Conservation (phyloP, 2,797 vertebrate species). For the Gila robusta region DNA sequence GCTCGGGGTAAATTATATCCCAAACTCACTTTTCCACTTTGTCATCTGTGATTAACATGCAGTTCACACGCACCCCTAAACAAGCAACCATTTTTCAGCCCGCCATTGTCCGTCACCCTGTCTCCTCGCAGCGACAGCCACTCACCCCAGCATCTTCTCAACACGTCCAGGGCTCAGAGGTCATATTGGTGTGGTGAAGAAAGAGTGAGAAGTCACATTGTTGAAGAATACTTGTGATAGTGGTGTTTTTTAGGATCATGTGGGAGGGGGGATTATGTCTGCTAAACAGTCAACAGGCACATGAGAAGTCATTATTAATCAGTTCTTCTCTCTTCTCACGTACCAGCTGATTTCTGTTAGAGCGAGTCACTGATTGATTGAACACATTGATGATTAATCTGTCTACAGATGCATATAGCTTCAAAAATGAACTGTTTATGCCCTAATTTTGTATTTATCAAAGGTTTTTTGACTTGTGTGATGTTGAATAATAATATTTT, state of each 20-base stretch:
- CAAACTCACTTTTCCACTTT: constrained; percentile 72
- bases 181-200: constrained; percentile 70
- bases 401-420: not conserved
- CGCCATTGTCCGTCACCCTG: constrained; percentile 52
- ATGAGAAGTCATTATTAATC: constrained; percentile 9
- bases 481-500: not conserved
- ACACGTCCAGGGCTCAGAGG: constrained; percentile 75
- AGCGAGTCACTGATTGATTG: constrained; percentile 78
- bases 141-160: constrained; percentile 71
- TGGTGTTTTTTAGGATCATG: constrained; percentile 72
- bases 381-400: constrained; percentile 74
- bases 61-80: constrained; percentile 70
- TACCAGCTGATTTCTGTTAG: constrained; percentile 78
- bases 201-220: constrained; percentile 68
- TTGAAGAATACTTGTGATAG: constrained; percentile 79
- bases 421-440: not conserved
- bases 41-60: constrained; percentile 72
- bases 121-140: constrained; percentile 70
- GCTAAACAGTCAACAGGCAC: constrained; percentile 71
- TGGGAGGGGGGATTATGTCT: not conserved
- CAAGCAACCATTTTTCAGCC: constrained; percentile 42
- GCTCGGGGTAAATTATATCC: constrained; percentile 68
- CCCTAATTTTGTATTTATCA: not conserved
- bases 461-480: not conserved
- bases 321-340: constrained; percentile 58